These are phyloP conservation scores for Spatulosminthurus flaviceps DNA, from an alignment of 2,888 invertebrate species.

Conservation along the genomic window DNA sequence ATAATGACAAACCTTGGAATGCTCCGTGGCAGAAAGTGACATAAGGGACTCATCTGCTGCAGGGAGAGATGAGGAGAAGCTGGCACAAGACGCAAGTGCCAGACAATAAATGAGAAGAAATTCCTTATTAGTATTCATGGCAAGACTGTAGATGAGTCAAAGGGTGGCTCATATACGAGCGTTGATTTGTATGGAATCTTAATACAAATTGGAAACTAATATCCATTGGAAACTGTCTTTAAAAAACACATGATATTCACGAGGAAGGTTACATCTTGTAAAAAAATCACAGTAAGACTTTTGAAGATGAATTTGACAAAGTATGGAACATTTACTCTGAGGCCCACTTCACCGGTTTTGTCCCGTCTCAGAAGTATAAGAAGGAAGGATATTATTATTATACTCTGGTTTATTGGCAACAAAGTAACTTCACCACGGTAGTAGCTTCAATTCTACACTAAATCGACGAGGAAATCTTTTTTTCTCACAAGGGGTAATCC, in stretches of 20 bases:
- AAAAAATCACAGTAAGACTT: no score
- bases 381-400: no score
- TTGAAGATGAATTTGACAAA: no score
- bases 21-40: conserved; percentile 29
- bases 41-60: conserved; percentile 31
- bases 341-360: no score
- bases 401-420: no score
- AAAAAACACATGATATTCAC: no score
- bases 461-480: conserved; percentile 16
- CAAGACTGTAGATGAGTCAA: conserved; percentile 13
- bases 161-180: neutral
- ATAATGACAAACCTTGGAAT: conserved; percentile 27
- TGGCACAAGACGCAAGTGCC: conserved; percentile 41
- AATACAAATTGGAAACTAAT: neutral
- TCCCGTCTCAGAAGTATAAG: no score
- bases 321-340: no score
- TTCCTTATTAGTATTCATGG: conserved; percentile 28
- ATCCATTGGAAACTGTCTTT: conserved; percentile 36
- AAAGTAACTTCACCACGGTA: neutral
- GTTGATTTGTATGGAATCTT: conserved; percentile 16
- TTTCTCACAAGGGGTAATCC: conserved; percentile 22
- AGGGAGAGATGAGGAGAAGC: conserved; percentile 42
- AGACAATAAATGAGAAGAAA: conserved; percentile 34
- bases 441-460: conserved; percentile 20
- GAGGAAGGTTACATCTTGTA: no score